A percentile compares a stretch with the other conserved stretches of the same genome.
These are phyloP conservation scores for Gallirallus australis DNA, from an alignment of 2,797 vertebrate species.

Conservation along the genomic window DNA sequence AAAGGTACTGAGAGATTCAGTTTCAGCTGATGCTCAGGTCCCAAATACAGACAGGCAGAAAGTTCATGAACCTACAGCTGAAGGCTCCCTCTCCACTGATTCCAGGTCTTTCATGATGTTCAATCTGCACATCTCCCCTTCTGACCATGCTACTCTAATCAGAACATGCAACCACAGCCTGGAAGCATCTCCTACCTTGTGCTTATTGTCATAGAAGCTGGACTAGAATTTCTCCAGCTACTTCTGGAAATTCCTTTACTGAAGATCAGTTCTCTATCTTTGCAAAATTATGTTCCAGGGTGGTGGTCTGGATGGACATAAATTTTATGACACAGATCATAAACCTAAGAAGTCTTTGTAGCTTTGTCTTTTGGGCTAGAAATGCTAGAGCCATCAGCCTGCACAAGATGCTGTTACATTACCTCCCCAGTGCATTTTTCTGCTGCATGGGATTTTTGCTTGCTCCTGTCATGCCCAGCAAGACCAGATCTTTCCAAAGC, in stretches of 20 bases:
- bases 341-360: background rate
- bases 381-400: background rate
- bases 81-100: background rate
- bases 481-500: background rate
- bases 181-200: background rate
- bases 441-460: background rate
- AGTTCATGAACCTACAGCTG: background rate
- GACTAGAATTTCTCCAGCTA: background rate
- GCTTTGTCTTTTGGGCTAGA: background rate
- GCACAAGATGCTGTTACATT: background rate
- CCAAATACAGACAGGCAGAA: background rate
- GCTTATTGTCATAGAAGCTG: background rate
- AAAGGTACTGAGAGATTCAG: background rate
- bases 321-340: background rate
- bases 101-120: background rate
- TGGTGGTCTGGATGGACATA: background rate
- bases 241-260: background rate
- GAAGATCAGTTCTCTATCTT: background rate
- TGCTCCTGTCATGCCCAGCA: background rate
- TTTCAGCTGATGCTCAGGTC: background rate
- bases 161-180: background rate
- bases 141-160: background rate
- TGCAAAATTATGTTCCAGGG: background rate
- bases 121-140: background rate
- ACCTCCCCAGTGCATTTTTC: background rate